Base-by-base conservation (phyloP, 2,113 vertebrate genomes). In the Neogobius melanostomus region DNA sequence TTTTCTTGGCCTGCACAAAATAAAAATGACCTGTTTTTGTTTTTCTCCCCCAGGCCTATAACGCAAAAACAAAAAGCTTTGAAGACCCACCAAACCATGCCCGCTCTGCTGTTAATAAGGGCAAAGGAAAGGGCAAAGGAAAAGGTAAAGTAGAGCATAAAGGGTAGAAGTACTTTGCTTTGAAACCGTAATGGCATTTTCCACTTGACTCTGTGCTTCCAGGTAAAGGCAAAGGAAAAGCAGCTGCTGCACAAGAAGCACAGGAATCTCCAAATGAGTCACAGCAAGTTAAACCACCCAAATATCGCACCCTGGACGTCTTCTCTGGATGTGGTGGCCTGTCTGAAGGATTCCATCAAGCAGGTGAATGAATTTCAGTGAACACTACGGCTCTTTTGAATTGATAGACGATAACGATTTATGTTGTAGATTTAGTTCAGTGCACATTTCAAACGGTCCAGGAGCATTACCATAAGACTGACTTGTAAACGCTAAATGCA, bases 1-100 rank as follows among this genome's bases (percentile, higher is more conserved):
- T 36, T 36, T 36, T 36, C 28, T 36, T 36, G 4, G 28, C 28
- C 28, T 36, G 28, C 28, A 4, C 28, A 4, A 36, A 36, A 21
- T 21, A 21, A 21, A 21, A 21, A 21, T 21, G 21, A 17, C 8
- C 9, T 54, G n/a, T 7, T 54, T 17, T 53, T 2, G 7, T 6
- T 11, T 21, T 2, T 7, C n/a, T 7, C 42, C 47, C 60, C 0
- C 85, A 99, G 97, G 96, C 97, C 14, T 99, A 99, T 81, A 98
- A 93, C 2, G 94, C 96, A 2, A 98, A 94, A 82, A 92, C 90
- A 3, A 99, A 96, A 83, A 94, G 89, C 76, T 99, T 97, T 46
- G 98, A 99, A 73, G 97, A 99, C 70, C 97, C 97, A 12, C 97
- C 98, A 5, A 98, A 99, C 84, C 95, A 98, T 0, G 97, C 98